A percentile compares a stretch with the other conserved stretches of the same genome.
Conservation (phyloP, 2,797 vertebrate species). For the Danionella dracula region DNA sequence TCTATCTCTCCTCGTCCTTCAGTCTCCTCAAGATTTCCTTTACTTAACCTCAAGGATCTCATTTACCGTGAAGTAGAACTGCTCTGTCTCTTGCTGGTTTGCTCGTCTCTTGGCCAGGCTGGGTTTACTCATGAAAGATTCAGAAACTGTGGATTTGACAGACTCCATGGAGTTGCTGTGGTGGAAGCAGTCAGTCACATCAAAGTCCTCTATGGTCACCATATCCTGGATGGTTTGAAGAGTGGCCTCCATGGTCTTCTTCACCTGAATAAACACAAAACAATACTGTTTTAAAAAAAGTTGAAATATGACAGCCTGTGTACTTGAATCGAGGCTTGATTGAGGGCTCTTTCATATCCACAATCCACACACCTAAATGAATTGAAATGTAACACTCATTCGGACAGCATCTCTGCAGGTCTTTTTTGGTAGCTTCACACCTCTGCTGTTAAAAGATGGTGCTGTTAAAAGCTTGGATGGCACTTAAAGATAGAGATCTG, state of each 20-base stretch:
- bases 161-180: constrained; percentile 99
- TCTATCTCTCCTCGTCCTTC: background rate
- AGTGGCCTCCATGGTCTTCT: constrained; percentile 98
- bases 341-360: too few species aligned
- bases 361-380: too few species aligned
- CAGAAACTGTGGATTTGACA: constrained; percentile 91
- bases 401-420: too few species aligned
- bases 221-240: constrained; percentile 97
- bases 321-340: too few species aligned
- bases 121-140: constrained; percentile 97
- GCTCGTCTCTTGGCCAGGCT: constrained; percentile 94
- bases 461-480: too few species aligned
- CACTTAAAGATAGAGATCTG: too few species aligned
- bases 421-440: too few species aligned
- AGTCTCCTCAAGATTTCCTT: background rate
- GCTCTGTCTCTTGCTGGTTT: constrained; percentile 98
- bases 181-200: constrained; percentile 96
- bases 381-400: too few species aligned
- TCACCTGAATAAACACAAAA: constrained; percentile 71
- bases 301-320: background rate
- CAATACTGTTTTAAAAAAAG: background rate
- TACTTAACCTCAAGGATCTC: background rate
- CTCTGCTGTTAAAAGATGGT: too few species aligned
- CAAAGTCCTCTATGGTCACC: constrained; percentile 94
- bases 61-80: constrained; percentile 96